Base-by-base conservation (phyloP, 1,140 invertebrate species). In the Atta colombica region DNA sequence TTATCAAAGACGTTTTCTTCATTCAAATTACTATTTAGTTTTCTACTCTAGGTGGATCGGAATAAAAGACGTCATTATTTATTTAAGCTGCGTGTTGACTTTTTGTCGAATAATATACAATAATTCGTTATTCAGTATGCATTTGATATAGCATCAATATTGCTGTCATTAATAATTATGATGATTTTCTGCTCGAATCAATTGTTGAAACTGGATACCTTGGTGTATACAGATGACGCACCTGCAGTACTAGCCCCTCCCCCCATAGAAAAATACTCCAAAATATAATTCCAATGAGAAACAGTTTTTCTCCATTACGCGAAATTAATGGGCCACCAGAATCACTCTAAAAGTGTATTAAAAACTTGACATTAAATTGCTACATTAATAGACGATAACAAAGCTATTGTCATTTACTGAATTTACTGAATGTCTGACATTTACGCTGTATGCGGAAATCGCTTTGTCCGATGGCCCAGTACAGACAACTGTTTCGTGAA, bases 211-310 rank as follows among this genome's bases (percentile, higher is more conserved):
- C 95, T 91, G 0, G 96, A 96, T 1, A 97, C 96, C 89, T 96
- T 96, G 28, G 2, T 31, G 92, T 97, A 98, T 0, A 98, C 96
- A 0, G 97, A 97, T 1, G 97, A 97, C 1, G 96, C 94, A 25
- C 96, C 96, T 87, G 28, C 28, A 31, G 28, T 31, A 31, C 92
- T 94, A 89, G 21, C 21, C 21, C 21, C 21, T 21, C 21, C 21
- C 21, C 21, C 21, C 97, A 97, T 86, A 97, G 98, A 51, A 96
- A 95, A 49, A 96, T 94, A 16, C 97, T 97, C 97, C 97, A 98
- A 2, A 97, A 98, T 0, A 97, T 97, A n/a, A 98, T 94, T 28
- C 97, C 80, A 21, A 7, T 61, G 2, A 61, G 39, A 0, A 25
- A 0, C 31, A 6, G 0, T 25, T 69, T 39, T 8, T 14, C 0